Evolutionary conservation across 1,140 invertebrate species (phyloP).

Genomic region (Choristoneura fumiferana): DNA sequence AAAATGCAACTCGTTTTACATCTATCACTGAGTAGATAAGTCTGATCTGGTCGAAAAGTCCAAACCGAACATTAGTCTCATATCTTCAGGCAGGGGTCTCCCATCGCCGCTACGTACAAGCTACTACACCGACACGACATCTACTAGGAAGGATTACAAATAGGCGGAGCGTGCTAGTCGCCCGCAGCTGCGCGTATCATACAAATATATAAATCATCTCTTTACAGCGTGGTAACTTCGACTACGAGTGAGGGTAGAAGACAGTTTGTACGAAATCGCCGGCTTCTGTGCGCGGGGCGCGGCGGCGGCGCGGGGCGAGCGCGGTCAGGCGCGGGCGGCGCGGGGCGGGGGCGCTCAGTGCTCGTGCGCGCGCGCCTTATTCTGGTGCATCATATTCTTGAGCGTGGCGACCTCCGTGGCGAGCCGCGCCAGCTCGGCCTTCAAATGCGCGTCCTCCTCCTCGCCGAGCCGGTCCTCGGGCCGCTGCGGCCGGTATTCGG

Average conservation of each 20-base stretch:
- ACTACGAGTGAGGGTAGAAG: slow-evolving; percentile 60
- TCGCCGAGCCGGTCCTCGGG: slow-evolving; percentile 68
- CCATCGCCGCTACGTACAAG: slow-evolving; percentile 23
- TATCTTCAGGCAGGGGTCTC: slow-evolving; percentile 28
- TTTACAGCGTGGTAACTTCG: slow-evolving; percentile 75
- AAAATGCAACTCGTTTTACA: slow-evolving; percentile 74
- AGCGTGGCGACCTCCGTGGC: slow-evolving; percentile 95
- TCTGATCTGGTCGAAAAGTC: slow-evolving; percentile 77
- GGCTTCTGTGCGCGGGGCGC: too few relatives aligned
- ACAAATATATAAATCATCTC: slow-evolving; percentile 71
- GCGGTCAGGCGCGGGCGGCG: slow-evolving; percentile 28
- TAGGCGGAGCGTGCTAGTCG: slow-evolving; percentile 71
- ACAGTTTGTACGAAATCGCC: slow-evolving; percentile 72
- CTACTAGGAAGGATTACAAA: slow-evolving; percentile 73
- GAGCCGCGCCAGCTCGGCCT: slow-evolving; percentile 91
- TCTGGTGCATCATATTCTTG: slow-evolving; percentile 84
- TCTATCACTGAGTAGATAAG: slow-evolving; percentile 75
- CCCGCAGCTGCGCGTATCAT: slow-evolving; percentile 72
- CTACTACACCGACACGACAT: slow-evolving; percentile 47
- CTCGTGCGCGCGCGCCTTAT: slow-evolving; percentile 67
- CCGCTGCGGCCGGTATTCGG: slow-evolving; percentile 74
- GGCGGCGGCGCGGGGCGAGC: slow-evolving; percentile 34
- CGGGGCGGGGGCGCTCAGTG: slow-evolving; percentile 53
- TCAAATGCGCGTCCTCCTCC: slow-evolving; percentile 86
- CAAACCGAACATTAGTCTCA: slow-evolving; percentile 68